These are phyloP conservation scores for Chymomyza amoena DNA, from an alignment of 2,888 invertebrate genomes.

Conservation along the genomic window DNA sequence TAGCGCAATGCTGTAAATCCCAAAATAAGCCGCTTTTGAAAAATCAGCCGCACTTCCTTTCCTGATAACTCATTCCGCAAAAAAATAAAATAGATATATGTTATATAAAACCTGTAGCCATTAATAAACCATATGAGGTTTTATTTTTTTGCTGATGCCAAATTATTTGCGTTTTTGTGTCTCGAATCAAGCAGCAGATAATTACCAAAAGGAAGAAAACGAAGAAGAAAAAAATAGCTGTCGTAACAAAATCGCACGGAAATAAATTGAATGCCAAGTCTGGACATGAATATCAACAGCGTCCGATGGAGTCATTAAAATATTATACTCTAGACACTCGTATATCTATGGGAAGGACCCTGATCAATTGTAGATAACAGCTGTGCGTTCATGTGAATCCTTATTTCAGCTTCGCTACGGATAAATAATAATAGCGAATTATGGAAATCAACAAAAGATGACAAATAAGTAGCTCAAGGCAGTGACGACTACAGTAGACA, in stretches of 20 bases:
- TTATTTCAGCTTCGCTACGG: constrained; percentile 8
- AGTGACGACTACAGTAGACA: not conserved
- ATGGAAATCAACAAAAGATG: not conserved
- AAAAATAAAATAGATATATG: not conserved
- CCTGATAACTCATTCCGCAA: too few relatives aligned
- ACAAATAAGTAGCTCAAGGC: not conserved
- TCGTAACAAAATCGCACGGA: not conserved
- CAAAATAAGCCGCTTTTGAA: not conserved
- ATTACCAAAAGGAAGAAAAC: not conserved
- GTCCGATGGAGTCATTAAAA: not conserved
- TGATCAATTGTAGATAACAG: constrained; percentile 15
- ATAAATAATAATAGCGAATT: constrained; percentile 20
- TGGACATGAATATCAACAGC: not conserved
- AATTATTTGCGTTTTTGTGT: not conserved
- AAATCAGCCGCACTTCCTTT: not conserved
- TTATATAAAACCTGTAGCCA: too few relatives aligned
- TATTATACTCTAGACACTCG: not conserved
- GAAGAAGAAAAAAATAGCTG: not conserved
- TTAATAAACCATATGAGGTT: too few relatives aligned
- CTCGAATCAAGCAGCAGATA: not conserved
- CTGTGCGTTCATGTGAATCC: constrained; percentile 14
- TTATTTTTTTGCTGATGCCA: not conserved
- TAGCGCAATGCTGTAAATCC: too few relatives aligned
- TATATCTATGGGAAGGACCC: not conserved
- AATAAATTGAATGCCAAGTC: not conserved